Percentiles rank a stretch among this genome's conserved stretches.
Evolutionary conservation across 2,797 vertebrate genomes (phyloP).

Genomic region (Propithecus perrieri): DNA sequence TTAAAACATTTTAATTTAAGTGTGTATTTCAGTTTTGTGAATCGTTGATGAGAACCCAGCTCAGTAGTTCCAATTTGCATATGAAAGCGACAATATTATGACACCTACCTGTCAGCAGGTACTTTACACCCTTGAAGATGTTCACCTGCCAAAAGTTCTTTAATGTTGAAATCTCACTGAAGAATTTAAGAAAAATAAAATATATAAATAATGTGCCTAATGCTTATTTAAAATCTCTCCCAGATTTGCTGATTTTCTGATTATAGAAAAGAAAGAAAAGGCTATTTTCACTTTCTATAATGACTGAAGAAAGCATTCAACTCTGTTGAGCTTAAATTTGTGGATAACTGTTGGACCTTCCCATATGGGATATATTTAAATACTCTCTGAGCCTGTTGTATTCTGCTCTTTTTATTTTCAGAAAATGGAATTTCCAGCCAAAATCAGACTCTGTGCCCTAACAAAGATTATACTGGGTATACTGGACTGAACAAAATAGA

Average conservation of each 20-base stretch:
- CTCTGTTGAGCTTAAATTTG: constrained; percentile 58
- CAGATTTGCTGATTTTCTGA: constrained; percentile 50
- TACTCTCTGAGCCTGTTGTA: constrained; percentile 56
- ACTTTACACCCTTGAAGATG: constrained; percentile 46
- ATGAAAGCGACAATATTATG: constrained; percentile 79
- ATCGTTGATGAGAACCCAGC: constrained; percentile 65
- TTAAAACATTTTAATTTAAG: constrained; percentile 82
- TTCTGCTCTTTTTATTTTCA: constrained; percentile 66
- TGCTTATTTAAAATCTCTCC: constrained; percentile 22
- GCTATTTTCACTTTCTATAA: constrained; percentile 51
- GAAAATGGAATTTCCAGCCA: constrained; percentile 49
- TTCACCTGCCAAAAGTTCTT: constrained; percentile 71
- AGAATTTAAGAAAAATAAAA: constrained; percentile 33
- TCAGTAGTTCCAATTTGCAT: constrained; percentile 78
- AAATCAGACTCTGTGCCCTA: constrained; percentile 23
- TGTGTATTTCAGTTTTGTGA: constrained; percentile 74
- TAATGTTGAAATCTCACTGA: constrained; percentile 69
- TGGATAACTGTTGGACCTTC: constrained; percentile 58
- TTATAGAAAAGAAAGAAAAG: constrained; percentile 43
- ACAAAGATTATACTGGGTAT: constrained; percentile 39
- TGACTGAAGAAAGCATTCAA: constrained; percentile 57
- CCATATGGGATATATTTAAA: constrained; percentile 64
- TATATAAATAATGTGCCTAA: constrained; percentile 48
- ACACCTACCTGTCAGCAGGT: constrained; percentile 77
- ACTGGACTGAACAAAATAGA: constrained; percentile 46